Evolutionary conservation across 2,888 invertebrate genomes (phyloP), one percentile per base, ranked within the genome.

Genomic region (Melipona beecheii): DNA sequence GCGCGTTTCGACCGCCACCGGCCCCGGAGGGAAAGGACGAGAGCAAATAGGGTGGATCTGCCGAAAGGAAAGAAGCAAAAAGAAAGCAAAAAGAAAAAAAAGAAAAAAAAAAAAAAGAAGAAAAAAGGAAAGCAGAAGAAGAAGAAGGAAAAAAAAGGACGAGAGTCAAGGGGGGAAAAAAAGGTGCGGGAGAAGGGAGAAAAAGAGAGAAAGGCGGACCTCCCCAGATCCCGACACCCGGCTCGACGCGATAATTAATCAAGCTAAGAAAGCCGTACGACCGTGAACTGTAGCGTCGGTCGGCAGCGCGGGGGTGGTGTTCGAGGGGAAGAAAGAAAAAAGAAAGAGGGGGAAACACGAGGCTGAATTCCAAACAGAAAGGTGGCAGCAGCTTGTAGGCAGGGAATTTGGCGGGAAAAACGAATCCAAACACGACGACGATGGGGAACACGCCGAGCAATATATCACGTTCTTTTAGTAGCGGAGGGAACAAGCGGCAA

Each of bases 341-440:
- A 68, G 68, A 49, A 66, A 52, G 43, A 73, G 27, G 11, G 21
- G 31, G 43, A 24, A 43, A 52, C 77, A 71, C 81, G 80, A 78
- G 78, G 89, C 86, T 89, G 90, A 87, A 90, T 90, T 87, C 84
- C 88, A 89, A 89, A 91, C 89, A 89, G 86, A 86, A 83, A 87
- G 90, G 89, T 90, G 90, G 90, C 90, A 90, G 90, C 90, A 90
- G 90, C 87, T 90, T 89, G 90, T 90, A 91, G 92, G 86, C 87
- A 87, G 91, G 86, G 90, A 92, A 92, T 94, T 93, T 92, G 93
- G 93, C 94, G 94, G 93, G 93, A 93, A 94, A 93, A 93, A 92
- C 91, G 92, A 91, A 92, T 91, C 92, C 91, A 91, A 93, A 94
- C 90, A 92, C 90, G 87, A 89, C 87, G 90, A 88, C 87, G 90